Percentiles rank a stretch among this genome's conserved stretches.
phyloP scores from a whole-genome alignment of 2,113 vertebrate species.

The Clarias gariepinus region DNA sequence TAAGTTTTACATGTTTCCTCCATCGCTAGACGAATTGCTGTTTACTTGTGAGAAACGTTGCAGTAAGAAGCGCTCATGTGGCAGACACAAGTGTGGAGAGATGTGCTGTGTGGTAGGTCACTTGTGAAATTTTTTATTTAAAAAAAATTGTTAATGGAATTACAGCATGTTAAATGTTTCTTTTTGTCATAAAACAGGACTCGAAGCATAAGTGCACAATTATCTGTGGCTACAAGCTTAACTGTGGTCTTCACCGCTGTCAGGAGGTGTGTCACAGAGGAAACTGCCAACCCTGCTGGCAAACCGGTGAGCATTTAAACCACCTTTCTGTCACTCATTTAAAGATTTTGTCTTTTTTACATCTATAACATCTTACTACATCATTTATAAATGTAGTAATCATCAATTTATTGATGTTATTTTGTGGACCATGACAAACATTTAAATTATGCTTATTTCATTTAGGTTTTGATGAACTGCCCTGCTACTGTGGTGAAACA shows the following conservation, averaged over 20 bases:
- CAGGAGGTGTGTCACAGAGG: slow-evolving; percentile 95
- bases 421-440: neutral
- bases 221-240: slow-evolving; percentile 95
- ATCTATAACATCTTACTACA: neutral
- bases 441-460: slow-evolving; percentile 20
- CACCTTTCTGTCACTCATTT: neutral
- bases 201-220: slow-evolving; percentile 88
- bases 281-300: slow-evolving; percentile 96
- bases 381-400: too few species aligned
- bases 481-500: slow-evolving; percentile 90
- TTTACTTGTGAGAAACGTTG: slow-evolving; percentile 94
- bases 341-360: neutral
- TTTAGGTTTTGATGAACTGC: slow-evolving; percentile 94
- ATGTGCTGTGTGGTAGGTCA: slow-evolving; percentile 93
- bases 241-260: slow-evolving; percentile 94
- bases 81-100: slow-evolving; percentile 94
- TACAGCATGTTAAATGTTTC: neutral
- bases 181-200: slow-evolving; percentile 67
- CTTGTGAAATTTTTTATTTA: neutral
- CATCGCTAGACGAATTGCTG: slow-evolving; percentile 75
- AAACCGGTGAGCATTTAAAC: slow-evolving; percentile 84
- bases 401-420: neutral
- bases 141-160: neutral
- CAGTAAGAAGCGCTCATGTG: slow-evolving; percentile 92
- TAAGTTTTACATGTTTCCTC: neutral